These are phyloP conservation scores for Coremacera marginata DNA, from an alignment of 2,888 invertebrate species.

Conservation along the genomic window DNA sequence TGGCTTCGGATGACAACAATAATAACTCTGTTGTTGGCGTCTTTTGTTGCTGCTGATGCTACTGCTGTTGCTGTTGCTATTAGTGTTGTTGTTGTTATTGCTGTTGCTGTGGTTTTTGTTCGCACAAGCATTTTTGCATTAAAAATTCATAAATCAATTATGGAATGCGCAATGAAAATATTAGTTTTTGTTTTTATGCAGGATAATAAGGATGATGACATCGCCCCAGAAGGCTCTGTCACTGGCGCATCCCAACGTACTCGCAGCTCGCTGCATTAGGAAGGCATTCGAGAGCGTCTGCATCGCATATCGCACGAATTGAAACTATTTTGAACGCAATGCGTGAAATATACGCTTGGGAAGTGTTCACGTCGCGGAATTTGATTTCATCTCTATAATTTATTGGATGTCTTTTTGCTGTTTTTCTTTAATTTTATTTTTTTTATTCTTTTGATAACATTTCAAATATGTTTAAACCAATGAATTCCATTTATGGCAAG, in stretches of 20 bases:
- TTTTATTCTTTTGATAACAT: not conserved
- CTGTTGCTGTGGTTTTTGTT: conserved; percentile 30
- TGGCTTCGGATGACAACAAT: conserved; percentile 24
- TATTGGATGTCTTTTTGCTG: conserved; percentile 1
- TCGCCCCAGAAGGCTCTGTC: conserved; percentile 8
- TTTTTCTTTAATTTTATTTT: not conserved
- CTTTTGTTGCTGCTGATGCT: not conserved
- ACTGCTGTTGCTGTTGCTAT: not conserved
- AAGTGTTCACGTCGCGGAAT: conserved; percentile 47
- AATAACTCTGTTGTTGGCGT: conserved; percentile 3
- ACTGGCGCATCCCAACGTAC: conserved; percentile 27
- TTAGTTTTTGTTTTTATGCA: conserved; percentile 31
- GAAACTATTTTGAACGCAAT: conserved; percentile 60
- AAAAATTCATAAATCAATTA: conserved; percentile 69
- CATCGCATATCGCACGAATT: conserved; percentile 49
- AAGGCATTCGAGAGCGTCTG: not conserved
- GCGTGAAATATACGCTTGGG: conserved; percentile 62
- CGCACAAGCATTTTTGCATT: conserved; percentile 59
- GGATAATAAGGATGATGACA: conserved; percentile 21
- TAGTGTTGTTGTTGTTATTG: not conserved
- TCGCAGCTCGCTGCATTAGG: not conserved
- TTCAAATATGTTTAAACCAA: not conserved
- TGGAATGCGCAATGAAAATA: conserved; percentile 66
- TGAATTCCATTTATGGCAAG: not conserved
- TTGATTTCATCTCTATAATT: conserved; percentile 16